A percentile compares a stretch with the other conserved stretches of the same genome.
Evolutionary conservation across 2,113 vertebrate species (phyloP).

Genomic region (Mustelus asterias): DNA sequence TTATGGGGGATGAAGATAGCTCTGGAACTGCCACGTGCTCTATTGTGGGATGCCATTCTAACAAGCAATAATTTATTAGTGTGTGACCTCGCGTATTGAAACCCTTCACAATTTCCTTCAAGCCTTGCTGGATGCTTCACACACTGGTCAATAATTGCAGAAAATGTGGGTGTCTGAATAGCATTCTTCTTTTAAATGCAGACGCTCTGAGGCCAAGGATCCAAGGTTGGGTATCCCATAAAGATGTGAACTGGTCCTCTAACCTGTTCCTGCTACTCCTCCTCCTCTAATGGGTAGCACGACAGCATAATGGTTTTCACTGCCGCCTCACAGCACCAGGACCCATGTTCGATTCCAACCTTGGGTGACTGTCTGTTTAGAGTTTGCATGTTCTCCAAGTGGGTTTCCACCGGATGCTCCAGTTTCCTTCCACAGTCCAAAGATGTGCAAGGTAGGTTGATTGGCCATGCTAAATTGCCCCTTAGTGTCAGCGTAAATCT

Average conservation of each 20-base stretch:
- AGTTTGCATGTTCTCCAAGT: too few species aligned
- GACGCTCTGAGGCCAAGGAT: background rate
- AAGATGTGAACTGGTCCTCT: background rate
- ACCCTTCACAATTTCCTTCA: background rate
- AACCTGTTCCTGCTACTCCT: background rate
- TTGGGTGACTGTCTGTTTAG: too few species aligned
- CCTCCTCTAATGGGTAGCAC: background rate
- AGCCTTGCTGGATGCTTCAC: background rate
- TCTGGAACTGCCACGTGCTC: background rate
- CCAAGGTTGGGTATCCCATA: background rate
- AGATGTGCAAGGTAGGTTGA: too few species aligned
- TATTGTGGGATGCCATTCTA: background rate
- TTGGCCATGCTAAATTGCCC: too few species aligned
- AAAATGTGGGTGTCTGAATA: background rate
- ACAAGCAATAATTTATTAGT: background rate
- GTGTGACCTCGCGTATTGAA: background rate
- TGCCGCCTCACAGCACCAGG: too few species aligned
- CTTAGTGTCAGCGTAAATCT: too few species aligned
- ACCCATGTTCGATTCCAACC: too few species aligned
- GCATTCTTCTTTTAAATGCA: background rate
- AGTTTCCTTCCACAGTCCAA: too few species aligned
- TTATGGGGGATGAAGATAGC: background rate
- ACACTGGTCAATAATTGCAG: background rate
- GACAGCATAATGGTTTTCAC: too few species aligned
- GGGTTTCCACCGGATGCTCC: too few species aligned